Evolutionary conservation across 1,140 invertebrate species (phyloP).

Genomic region (Nasonia giraulti): DNA sequence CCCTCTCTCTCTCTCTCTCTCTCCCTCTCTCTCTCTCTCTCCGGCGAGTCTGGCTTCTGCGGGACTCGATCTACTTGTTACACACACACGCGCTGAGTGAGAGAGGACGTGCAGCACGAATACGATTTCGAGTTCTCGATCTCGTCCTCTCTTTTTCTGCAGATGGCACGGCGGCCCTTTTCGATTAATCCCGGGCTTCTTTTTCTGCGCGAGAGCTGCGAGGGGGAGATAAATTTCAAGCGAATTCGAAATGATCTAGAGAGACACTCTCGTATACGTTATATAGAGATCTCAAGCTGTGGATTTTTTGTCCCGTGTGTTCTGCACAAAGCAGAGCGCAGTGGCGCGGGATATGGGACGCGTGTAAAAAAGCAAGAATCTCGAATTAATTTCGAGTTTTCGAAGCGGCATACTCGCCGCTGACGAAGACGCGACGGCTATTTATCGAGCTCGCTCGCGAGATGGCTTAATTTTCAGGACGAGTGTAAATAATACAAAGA

Average conservation of each 20-base stretch:
- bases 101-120: background rate
- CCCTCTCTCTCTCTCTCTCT: no score
- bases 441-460: background rate
- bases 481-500: slow-evolving; percentile 29
- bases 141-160: background rate
- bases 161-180: background rate
- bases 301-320: background rate
- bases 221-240: background rate
- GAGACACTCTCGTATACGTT: background rate
- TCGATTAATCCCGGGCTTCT: background rate
- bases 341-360: background rate
- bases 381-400: slow-evolving; percentile 35
- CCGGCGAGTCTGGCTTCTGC: slow-evolving; percentile 24
- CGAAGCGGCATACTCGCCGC: background rate
- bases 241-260: slow-evolving; percentile 3
- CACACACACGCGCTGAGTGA: no score
- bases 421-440: background rate
- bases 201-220: background rate
- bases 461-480: slow-evolving; percentile 44
- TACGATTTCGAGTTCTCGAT: slow-evolving; percentile 15
- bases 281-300: background rate
- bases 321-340: background rate
- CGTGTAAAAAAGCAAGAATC: background rate
- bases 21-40: background rate
- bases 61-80: background rate